phyloP scores from a whole-genome alignment of 1,140 invertebrate genomes.

The Drosophila punjabiensis region DNA sequence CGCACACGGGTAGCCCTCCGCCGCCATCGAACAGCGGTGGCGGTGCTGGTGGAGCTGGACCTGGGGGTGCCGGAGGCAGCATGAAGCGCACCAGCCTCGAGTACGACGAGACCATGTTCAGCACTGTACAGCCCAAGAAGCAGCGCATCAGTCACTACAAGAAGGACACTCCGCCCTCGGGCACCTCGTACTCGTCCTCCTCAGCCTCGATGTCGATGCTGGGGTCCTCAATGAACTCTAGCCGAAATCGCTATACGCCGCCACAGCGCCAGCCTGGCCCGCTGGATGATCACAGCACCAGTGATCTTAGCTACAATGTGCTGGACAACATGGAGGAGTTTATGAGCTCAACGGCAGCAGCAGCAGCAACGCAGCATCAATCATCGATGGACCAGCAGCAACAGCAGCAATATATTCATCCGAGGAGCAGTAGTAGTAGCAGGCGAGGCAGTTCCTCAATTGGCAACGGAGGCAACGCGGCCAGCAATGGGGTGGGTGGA shows the following conservation, averaged over 20 bases:
- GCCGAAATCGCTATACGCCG: constrained; percentile 68
- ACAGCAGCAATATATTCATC: constrained; percentile 43
- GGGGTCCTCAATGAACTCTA: constrained; percentile 43
- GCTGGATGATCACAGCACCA: constrained; percentile 72
- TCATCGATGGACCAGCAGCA: constrained; percentile 32
- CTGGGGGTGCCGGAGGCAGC: constrained; percentile 86
- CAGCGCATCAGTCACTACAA: constrained; percentile 93
- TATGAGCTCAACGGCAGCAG: constrained; percentile 55
- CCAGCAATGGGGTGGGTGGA: constrained; percentile 7
- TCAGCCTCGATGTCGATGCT: constrained; percentile 15
- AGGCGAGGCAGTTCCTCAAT: constrained; percentile 37
- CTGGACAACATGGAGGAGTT: constrained; percentile 80
- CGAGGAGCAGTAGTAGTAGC: constrained; percentile 34
- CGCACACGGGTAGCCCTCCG: constrained; percentile 89
- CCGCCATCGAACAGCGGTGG: constrained; percentile 86
- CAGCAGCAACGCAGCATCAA: constrained; percentile 35
- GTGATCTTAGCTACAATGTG: constrained; percentile 79
- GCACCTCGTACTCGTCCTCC: constrained; percentile 25
- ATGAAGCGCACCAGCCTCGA: constrained; percentile 76
- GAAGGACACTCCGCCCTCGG: constrained; percentile 81
- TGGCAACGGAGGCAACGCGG: constrained; percentile 14
- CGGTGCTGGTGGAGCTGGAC: constrained; percentile 69
- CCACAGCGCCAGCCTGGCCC: constrained; percentile 64
- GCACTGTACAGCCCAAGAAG: constrained; percentile 88
- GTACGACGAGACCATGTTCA: constrained; percentile 87